Percentiles rank a stretch among this genome's conserved stretches.
phyloP scores from a whole-genome alignment of 2,888 invertebrate species.

The Nomada lathburiana region DNA sequence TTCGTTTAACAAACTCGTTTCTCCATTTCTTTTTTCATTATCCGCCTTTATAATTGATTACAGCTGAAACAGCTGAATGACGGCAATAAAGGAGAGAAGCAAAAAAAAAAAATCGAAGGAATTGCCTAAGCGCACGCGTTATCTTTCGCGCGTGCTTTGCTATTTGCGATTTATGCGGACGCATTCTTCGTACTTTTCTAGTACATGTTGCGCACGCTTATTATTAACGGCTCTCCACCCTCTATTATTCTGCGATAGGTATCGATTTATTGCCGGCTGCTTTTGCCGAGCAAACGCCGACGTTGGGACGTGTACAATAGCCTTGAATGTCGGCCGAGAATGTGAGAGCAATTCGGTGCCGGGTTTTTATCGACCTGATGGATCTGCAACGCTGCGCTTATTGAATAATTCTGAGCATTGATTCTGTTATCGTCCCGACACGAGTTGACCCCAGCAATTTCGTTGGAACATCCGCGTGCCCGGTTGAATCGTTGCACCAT shows the following conservation, averaged over 20 bases:
- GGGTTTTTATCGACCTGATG: conserved; percentile 30
- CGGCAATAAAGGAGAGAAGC: not conserved
- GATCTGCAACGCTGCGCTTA: conserved; percentile 26
- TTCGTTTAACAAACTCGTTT: not conserved
- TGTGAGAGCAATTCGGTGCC: conserved; percentile 39
- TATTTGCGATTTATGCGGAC: conserved; percentile 20
- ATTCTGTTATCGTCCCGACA: conserved; percentile 12
- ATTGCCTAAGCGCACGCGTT: conserved; percentile 5
- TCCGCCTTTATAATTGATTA: not conserved
- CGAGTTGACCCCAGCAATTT: conserved; percentile 15
- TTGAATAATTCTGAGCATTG: conserved; percentile 44
- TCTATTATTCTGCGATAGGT: conserved; percentile 35
- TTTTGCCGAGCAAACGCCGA: conserved; percentile 24
- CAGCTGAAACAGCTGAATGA: not conserved
- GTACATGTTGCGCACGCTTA: conserved; percentile 22
- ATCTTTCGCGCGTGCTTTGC: conserved; percentile 19
- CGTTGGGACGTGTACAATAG: conserved; percentile 20
- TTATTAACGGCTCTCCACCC: conserved; percentile 41
- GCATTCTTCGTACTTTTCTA: conserved; percentile 26
- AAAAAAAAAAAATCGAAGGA: not conserved
- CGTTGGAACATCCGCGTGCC: conserved; percentile 3
- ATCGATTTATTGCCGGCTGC: conserved; percentile 41
- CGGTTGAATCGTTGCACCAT: not conserved
- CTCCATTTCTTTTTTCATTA: not conserved
- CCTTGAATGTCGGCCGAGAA: conserved; percentile 44